Conservation (phyloP, 2,113 vertebrate genomes). For the Sula dactylatra region DNA sequence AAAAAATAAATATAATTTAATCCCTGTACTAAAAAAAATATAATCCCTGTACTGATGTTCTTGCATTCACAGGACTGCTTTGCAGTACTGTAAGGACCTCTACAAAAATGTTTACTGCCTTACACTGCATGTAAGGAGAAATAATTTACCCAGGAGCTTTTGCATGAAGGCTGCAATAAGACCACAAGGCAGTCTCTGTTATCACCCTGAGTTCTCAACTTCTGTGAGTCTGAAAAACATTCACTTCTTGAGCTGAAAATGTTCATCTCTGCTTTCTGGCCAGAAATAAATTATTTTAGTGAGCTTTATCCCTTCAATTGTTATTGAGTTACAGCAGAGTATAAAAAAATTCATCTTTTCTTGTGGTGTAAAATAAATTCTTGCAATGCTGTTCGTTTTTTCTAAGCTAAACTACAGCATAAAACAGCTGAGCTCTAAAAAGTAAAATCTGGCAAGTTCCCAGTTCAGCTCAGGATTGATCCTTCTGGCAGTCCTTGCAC, state of each 20-base stretch:
- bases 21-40: neutral
- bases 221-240: neutral
- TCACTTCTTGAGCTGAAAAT: neutral
- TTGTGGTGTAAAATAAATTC: neutral
- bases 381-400: neutral
- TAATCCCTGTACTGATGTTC: neutral
- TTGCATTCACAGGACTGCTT: rapidly evolving
- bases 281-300: neutral
- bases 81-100: neutral
- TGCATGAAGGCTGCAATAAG: neutral
- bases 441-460: neutral
- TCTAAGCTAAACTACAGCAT: neutral
- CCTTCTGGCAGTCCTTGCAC: neutral
- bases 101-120: neutral
- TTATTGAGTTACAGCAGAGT: neutral
- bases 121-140: neutral
- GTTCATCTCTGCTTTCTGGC: neutral
- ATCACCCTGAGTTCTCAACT: neutral
- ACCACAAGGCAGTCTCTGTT: neutral
- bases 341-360: neutral
- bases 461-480: neutral
- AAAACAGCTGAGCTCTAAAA: neutral
- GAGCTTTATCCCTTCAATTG: neutral
- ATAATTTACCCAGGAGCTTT: neutral
- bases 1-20: neutral